phyloP scores from a whole-genome alignment of 1,140 invertebrate genomes.

The Drosophila varians region DNA sequence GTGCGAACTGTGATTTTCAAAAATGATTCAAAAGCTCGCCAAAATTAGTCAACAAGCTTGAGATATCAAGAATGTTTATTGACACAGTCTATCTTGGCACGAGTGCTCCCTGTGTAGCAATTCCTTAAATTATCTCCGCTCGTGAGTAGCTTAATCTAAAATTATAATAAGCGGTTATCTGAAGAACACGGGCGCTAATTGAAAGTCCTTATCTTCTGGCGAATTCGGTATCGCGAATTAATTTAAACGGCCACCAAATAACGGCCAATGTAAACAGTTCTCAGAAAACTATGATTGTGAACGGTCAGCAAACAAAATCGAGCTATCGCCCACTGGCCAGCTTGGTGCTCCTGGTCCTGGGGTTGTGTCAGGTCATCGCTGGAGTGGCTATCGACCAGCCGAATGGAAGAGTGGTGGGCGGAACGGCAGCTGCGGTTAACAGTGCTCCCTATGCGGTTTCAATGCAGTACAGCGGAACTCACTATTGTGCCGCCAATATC shows the following conservation, averaged over 20 bases:
- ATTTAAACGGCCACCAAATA: constrained; percentile 59
- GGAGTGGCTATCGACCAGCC: constrained; percentile 35
- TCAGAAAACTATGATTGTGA: constrained; percentile 46
- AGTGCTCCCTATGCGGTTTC: constrained; percentile 81
- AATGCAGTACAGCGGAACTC: constrained; percentile 71
- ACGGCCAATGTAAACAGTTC: constrained; percentile 67
- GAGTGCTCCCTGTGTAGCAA: background rate
- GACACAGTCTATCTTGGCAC: constrained; percentile 8
- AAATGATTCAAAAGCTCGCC: constrained; percentile 3
- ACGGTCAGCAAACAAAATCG: constrained; percentile 41
- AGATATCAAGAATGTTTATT: constrained; percentile 14
- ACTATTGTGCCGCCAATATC: constrained; percentile 86
- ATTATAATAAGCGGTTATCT: constrained; percentile 67
- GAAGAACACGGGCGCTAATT: constrained; percentile 48
- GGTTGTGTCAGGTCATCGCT: constrained; percentile 28
- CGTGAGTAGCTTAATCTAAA: constrained; percentile 41
- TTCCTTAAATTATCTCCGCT: constrained; percentile 1
- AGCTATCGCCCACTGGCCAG: constrained; percentile 6
- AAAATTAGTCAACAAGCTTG: background rate
- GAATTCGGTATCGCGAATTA: constrained; percentile 55
- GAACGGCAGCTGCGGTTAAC: constrained; percentile 55
- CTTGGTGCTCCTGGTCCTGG: constrained; percentile 16
- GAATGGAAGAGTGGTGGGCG: constrained; percentile 77
- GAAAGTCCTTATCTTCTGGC: constrained; percentile 60
- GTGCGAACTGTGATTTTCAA: constrained; percentile 1